Percentiles rank a stretch among this genome's conserved stretches.
Conservation (phyloP, 1,140 invertebrate genomes). For the Melanaphis sacchari region DNA sequence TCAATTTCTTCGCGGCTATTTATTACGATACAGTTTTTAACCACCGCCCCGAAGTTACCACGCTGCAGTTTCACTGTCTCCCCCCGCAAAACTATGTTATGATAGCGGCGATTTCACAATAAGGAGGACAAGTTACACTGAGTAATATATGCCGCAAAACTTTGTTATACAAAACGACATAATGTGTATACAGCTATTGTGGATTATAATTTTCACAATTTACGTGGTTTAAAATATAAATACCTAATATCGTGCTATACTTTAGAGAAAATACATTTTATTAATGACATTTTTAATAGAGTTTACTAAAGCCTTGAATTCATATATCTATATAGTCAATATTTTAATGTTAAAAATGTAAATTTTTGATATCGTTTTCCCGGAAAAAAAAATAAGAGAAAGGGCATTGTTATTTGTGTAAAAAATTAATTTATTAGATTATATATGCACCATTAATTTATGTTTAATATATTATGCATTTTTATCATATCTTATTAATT, state of each 20-base stretch:
- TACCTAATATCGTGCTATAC: too few species aligned
- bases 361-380: not conserved
- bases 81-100: not conserved
- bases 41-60: not conserved
- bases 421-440: too few species aligned
- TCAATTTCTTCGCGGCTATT: constrained; percentile 32
- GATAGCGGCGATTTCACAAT: not conserved
- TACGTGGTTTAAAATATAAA: not conserved
- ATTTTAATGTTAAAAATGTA: not conserved
- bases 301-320: not conserved
- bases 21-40: constrained; percentile 22
- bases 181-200: not conserved
- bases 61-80: not conserved
- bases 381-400: not conserved
- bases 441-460: not conserved
- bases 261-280: not conserved
- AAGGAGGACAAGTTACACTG: not conserved
- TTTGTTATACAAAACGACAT: not conserved
- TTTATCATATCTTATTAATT: not conserved
- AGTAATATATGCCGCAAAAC: not conserved
- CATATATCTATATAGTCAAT: not conserved
- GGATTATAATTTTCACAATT: not conserved
- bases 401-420: not conserved
- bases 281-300: not conserved
- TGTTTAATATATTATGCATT: not conserved